Conservation (phyloP, 30 jellyfish, hydroid and myxozoan species). For the Rhopilema esculentum region DNA sequence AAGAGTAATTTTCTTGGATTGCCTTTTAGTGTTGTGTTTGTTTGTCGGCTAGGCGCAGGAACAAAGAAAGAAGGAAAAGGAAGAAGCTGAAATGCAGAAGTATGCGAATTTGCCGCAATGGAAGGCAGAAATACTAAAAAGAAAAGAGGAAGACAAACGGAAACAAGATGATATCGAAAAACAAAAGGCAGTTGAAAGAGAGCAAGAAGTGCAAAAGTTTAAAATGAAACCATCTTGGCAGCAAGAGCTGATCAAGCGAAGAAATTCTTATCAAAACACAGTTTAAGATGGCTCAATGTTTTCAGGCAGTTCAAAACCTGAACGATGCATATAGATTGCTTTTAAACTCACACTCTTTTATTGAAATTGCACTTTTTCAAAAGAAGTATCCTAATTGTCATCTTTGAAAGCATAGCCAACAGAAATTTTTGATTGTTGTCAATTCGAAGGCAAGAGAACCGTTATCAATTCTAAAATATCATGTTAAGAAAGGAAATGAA, state of each 20-base stretch:
- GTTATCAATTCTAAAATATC: no score
- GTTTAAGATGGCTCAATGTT: not conserved
- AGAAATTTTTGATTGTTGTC: no score
- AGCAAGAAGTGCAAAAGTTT: constrained; percentile 23
- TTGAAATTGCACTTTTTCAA: not conserved
- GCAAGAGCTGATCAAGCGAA: constrained; percentile 65
- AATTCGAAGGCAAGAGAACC: no score
- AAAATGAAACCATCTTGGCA: constrained; percentile 68
- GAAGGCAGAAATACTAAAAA: constrained; percentile 60
- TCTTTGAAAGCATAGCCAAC: no score
- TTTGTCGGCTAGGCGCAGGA: constrained; percentile 30
- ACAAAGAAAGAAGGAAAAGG: constrained; percentile 28
- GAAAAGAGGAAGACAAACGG: constrained; percentile 54
- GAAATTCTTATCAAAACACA: constrained; percentile 38
- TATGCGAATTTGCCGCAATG: constrained; percentile 74
- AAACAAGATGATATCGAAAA: constrained; percentile 41
- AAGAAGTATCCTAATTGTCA: no score
- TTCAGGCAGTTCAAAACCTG: not conserved
- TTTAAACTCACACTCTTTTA: not conserved
- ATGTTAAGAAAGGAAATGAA: no score
- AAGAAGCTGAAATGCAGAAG: constrained; percentile 65
- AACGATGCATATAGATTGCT: no score
- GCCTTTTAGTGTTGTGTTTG: not conserved
- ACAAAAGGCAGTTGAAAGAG: constrained; percentile 27
- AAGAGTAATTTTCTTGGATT: no score